Conservation (phyloP, 2,113 vertebrate genomes). For the Pygathrix nemaeus region DNA sequence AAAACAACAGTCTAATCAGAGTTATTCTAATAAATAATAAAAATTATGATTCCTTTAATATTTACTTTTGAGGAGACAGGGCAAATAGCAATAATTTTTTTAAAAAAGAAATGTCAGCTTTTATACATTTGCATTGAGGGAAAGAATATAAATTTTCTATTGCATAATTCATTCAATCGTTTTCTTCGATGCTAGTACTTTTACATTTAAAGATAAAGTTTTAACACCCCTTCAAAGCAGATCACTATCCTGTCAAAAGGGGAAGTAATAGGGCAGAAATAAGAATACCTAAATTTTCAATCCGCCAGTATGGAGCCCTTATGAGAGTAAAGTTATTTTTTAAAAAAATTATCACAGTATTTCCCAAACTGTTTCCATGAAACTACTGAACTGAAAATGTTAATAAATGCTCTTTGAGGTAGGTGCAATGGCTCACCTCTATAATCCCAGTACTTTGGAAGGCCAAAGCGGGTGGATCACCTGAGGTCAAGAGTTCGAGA, state of each 20-base stretch:
- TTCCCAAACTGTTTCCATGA: background rate
- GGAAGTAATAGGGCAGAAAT: constrained; percentile 27
- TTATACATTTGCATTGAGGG: background rate
- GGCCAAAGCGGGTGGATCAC: too few species aligned
- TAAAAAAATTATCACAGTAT: background rate
- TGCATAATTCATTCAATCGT: background rate
- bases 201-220: background rate
- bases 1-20: background rate
- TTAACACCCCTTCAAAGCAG: background rate
- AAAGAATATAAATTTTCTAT: background rate
- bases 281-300: background rate
- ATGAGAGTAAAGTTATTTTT: background rate
- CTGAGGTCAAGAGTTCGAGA: too few species aligned
- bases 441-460: too few species aligned
- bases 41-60: background rate
- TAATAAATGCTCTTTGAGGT: background rate
- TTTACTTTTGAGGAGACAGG: background rate
- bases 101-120: background rate
- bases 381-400: background rate
- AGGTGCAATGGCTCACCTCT: too few species aligned
- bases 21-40: background rate
- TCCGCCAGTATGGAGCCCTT: background rate
- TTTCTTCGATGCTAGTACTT: background rate
- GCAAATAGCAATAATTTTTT: background rate
- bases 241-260: background rate